Evolutionary conservation across 2,113 vertebrate genomes (phyloP).

Genomic region (Bolborhynchus lineola): DNA sequence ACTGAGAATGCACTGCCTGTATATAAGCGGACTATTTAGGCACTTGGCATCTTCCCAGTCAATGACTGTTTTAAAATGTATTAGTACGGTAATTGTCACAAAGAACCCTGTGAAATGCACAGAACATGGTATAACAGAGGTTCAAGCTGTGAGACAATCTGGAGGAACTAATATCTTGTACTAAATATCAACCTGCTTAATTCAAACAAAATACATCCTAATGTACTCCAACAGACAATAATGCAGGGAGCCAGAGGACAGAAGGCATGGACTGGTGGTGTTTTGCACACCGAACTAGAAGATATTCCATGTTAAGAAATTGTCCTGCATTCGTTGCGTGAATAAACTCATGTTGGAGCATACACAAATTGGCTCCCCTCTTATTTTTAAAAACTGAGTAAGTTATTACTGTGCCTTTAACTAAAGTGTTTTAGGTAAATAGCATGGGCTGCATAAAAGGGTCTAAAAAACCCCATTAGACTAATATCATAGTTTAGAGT

Average conservation of each 20-base stretch:
- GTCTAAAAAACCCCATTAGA: not conserved
- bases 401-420: not conserved
- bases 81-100: constrained; percentile 63
- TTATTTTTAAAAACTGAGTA: not conserved
- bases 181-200: constrained; percentile 60
- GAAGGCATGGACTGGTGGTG: not conserved
- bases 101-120: constrained; percentile 38
- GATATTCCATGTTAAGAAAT: not conserved
- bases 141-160: constrained; percentile 72
- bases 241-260: not conserved
- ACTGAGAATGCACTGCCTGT: not conserved
- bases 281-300: not conserved
- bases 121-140: constrained; percentile 41
- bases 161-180: constrained; percentile 48
- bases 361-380: not conserved
- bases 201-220: constrained; percentile 18
- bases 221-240: not conserved
- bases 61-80: constrained; percentile 44
- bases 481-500: not conserved
- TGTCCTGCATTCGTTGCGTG: not conserved
- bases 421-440: not conserved
- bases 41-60: constrained; percentile 38
- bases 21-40: constrained; percentile 16
- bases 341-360: not conserved
- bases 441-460: not conserved